Conservation (phyloP, 2,888 invertebrate genomes). For the Pterostichus madidus region DNA sequence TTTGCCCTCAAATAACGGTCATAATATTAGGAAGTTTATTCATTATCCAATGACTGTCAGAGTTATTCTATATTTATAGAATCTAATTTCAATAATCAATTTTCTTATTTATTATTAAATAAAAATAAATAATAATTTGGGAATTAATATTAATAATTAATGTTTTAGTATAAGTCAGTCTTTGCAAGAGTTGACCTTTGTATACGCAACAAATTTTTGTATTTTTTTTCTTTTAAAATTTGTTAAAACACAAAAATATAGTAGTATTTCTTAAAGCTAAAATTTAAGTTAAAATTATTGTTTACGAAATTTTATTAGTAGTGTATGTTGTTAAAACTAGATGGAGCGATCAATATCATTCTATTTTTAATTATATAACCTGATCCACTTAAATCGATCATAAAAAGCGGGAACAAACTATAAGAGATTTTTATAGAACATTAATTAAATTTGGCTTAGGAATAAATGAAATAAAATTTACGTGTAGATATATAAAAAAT, state of each 20-base stretch:
- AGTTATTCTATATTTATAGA: not conserved
- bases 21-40: slow-evolving; percentile 25
- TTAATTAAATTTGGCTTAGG: not conserved
- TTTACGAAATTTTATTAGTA: not conserved
- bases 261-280: no score
- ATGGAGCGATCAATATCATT: not conserved
- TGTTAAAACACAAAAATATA: no score
- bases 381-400: not conserved
- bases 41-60: not conserved
- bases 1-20: slow-evolving; percentile 2
- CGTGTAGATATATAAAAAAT: slow-evolving; percentile 48
- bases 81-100: not conserved
- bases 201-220: slow-evolving; percentile 11
- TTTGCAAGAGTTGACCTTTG: slow-evolving; percentile 1
- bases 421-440: not conserved
- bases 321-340: not conserved
- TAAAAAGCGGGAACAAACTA: slow-evolving; percentile 7
- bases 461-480: slow-evolving; percentile 1
- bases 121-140: not conserved
- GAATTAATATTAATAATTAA: not conserved
- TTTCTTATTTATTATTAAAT: not conserved
- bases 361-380: slow-evolving; percentile 27
- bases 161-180: slow-evolving; percentile 34
- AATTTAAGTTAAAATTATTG: no score
- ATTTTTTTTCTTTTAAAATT: no score